Conservation (phyloP, 2,797 vertebrate genomes). For the Selene dorsalis region DNA sequence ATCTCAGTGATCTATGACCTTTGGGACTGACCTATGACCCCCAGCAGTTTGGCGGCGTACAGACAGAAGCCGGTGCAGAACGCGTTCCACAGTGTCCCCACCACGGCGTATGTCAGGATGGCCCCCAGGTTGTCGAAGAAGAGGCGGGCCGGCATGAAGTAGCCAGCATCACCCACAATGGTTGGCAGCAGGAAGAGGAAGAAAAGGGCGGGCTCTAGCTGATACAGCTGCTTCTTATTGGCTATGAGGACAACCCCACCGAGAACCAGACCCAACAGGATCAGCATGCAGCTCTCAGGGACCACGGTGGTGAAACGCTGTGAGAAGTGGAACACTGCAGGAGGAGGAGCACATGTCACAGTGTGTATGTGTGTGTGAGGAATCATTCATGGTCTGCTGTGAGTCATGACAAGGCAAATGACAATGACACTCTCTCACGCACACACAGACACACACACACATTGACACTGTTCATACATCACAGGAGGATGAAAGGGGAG, state of each 20-base stretch:
- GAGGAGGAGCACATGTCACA: no score
- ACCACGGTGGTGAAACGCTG: slow-evolving; percentile 93
- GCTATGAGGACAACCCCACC: slow-evolving; percentile 93
- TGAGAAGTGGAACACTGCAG: slow-evolving; percentile 93
- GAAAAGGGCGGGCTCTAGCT: slow-evolving; percentile 95
- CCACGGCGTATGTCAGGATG: slow-evolving; percentile 93
- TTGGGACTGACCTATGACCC: slow-evolving; percentile 88
- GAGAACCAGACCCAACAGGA: slow-evolving; percentile 92
- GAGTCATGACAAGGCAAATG: slow-evolving; percentile 9
- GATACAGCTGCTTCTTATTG: slow-evolving; percentile 93
- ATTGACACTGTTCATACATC: no score
- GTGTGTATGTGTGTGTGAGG: slow-evolving; percentile 1
- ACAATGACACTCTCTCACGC: background rate
- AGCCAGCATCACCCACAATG: slow-evolving; percentile 94
- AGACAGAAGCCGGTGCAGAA: slow-evolving; percentile 92
- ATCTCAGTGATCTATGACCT: background rate
- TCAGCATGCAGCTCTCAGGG: slow-evolving; percentile 94
- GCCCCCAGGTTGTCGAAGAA: slow-evolving; percentile 96
- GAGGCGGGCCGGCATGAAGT: slow-evolving; percentile 95
- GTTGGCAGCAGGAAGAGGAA: slow-evolving; percentile 97
- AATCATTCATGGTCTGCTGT: slow-evolving; percentile 3
- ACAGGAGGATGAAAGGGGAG: no score
- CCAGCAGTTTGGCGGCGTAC: slow-evolving; percentile 88
- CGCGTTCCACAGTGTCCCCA: slow-evolving; percentile 96
- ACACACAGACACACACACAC: background rate